Conservation (phyloP, 37 sponge, comb jelly and placozoan species). For the Diacarnus erythraeanus region DNA sequence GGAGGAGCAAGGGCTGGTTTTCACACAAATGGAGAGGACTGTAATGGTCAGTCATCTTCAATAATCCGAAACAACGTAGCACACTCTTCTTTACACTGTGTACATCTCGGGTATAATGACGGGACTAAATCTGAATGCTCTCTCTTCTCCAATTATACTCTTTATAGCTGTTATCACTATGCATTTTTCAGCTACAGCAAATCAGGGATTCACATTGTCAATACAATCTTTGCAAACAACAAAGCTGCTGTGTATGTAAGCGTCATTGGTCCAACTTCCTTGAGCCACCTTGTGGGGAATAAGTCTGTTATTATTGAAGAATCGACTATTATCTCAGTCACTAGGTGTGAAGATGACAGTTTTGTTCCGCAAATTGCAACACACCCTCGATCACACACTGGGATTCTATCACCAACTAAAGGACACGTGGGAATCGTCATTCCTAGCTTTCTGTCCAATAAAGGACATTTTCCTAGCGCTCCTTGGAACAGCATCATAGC, state of each 20-base stretch:
- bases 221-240: constrained; percentile 73
- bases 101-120: constrained; percentile 70
- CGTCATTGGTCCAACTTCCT: constrained; percentile 71
- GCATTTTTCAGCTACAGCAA: constrained; percentile 72
- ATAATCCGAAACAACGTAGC: constrained; percentile 68
- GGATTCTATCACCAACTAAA: not conserved
- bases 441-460: constrained; percentile 64
- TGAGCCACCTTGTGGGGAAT: constrained; percentile 42
- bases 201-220: constrained; percentile 50
- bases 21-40: constrained; percentile 81
- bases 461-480: constrained; percentile 49
- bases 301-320: constrained; percentile 55
- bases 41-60: not conserved
- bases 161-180: constrained; percentile 75
- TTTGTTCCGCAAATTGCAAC: constrained; percentile 34
- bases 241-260: constrained; percentile 64
- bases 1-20: constrained; percentile 78
- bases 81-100: constrained; percentile 78
- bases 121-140: constrained; percentile 62
- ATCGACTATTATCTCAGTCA: constrained; percentile 37
- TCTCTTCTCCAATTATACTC: constrained; percentile 43
- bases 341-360: constrained; percentile 17
- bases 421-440: constrained; percentile 78
- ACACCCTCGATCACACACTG: constrained; percentile 37
- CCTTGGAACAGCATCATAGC: constrained; percentile 35